phyloP scores from a whole-genome alignment of 2,797 vertebrate genomes.

The Gobionotothen gibberifrons region DNA sequence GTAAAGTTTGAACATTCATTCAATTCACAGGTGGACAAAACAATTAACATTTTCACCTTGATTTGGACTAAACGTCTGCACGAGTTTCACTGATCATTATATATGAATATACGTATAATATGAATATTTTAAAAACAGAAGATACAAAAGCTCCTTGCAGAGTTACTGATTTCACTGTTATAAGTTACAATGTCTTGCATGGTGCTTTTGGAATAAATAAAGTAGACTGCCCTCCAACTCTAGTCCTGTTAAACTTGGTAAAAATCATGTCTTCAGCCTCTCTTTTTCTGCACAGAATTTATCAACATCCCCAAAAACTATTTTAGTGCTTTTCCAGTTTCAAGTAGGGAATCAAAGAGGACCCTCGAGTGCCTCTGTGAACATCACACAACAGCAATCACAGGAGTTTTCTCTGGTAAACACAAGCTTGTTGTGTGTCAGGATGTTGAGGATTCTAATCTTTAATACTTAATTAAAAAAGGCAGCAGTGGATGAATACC shows the following conservation, averaged over 20 bases:
- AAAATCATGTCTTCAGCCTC: too few species aligned
- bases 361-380: background rate
- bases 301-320: background rate
- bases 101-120: too few species aligned
- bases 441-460: constrained; percentile 1
- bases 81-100: too few species aligned
- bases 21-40: too few species aligned
- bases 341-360: constrained; percentile 7
- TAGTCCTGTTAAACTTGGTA: background rate
- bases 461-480: background rate
- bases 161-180: background rate
- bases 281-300: too few species aligned
- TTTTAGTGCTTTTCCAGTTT: background rate
- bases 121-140: too few species aligned
- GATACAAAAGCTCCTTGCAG: background rate
- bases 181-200: background rate
- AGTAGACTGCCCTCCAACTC: background rate
- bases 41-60: too few species aligned
- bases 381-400: background rate
- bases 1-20: too few species aligned
- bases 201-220: background rate
- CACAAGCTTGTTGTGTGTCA: background rate
- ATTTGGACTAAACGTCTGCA: too few species aligned
- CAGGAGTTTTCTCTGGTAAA: background rate
- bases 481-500: background rate